These are phyloP conservation scores for Allygus modestus DNA, from an alignment of 2,888 invertebrate species.

Conservation along the genomic window DNA sequence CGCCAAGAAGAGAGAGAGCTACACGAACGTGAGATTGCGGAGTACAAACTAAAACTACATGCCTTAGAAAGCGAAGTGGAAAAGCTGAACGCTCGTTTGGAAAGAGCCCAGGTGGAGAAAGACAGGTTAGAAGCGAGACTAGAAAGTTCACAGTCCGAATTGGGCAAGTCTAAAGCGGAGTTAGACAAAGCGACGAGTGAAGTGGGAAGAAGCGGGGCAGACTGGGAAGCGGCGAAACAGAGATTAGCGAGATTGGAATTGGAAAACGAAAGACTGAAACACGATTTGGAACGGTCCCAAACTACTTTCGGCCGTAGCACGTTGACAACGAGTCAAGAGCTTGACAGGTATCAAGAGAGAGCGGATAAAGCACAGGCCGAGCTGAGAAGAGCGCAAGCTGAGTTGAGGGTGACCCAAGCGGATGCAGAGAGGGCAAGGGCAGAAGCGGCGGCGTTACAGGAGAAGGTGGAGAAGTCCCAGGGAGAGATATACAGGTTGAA, in stretches of 20 bases:
- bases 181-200: slow-evolving; percentile 94
- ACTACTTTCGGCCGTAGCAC: slow-evolving; percentile 90
- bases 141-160: slow-evolving; percentile 94
- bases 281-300: slow-evolving; percentile 90
- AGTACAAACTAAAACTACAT: slow-evolving; percentile 96
- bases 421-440: slow-evolving; percentile 92
- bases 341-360: slow-evolving; percentile 89
- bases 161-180: slow-evolving; percentile 96
- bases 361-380: slow-evolving; percentile 92
- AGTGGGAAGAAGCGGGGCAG: slow-evolving; percentile 92
- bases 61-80: slow-evolving; percentile 94
- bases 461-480: slow-evolving; percentile 95
- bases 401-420: slow-evolving; percentile 93
- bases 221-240: slow-evolving; percentile 92
- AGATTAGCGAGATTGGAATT: slow-evolving; percentile 90
- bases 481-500: slow-evolving; percentile 96
- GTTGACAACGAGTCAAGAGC: slow-evolving; percentile 88
- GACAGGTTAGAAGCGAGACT: slow-evolving; percentile 94
- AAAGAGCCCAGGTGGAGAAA: slow-evolving; percentile 93
- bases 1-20: slow-evolving; percentile 95
- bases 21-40: slow-evolving; percentile 91
- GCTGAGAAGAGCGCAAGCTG: slow-evolving; percentile 91
- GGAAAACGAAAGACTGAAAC: slow-evolving; percentile 92
- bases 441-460: slow-evolving; percentile 91
- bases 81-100: slow-evolving; percentile 90